Evolutionary conservation across 1,140 invertebrate species (phyloP).

Genomic region (Drosophila busckii): DNA sequence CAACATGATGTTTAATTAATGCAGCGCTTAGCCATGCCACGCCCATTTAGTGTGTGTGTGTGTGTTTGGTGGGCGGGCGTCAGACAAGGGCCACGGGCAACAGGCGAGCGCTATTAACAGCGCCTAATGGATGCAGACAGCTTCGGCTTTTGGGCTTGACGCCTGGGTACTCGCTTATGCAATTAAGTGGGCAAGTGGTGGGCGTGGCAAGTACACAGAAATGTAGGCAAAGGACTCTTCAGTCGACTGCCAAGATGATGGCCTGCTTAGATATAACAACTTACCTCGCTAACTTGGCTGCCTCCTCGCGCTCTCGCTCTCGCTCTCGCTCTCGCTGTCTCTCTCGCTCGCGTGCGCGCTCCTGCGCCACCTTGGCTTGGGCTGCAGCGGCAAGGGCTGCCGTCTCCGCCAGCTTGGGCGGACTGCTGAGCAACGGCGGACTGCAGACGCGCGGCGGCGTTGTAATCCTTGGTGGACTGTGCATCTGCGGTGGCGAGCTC

Average conservation of each 20-base stretch:
- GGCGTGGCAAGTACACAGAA: too few relatives aligned
- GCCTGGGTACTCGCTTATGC: conserved; percentile 47
- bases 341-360: too few relatives aligned
- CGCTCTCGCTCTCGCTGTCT: too few relatives aligned
- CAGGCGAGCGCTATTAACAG: conserved; percentile 50
- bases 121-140: conserved; percentile 62
- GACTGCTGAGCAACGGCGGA: conserved; percentile 69
- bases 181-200: conserved; percentile 54
- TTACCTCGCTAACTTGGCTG: too few relatives aligned
- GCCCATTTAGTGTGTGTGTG: too few relatives aligned
- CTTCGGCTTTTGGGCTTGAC: not conserved
- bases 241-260: too few relatives aligned
- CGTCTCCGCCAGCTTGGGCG: conserved; percentile 58
- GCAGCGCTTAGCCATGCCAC: too few relatives aligned
- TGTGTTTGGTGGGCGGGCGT: too few relatives aligned
- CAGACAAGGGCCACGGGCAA: conserved; percentile 9
- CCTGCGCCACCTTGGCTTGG: not conserved
- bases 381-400: conserved; percentile 42
- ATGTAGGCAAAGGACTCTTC: too few relatives aligned
- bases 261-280: too few relatives aligned
- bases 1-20: conserved; percentile 77
- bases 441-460: conserved; percentile 71
- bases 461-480: conserved; percentile 70
- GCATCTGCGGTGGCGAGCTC: conserved; percentile 62
- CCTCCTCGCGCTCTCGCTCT: too few relatives aligned